phyloP scores from a whole-genome alignment of 2,888 invertebrate genomes.

The Agrotis ipsilon region DNA sequence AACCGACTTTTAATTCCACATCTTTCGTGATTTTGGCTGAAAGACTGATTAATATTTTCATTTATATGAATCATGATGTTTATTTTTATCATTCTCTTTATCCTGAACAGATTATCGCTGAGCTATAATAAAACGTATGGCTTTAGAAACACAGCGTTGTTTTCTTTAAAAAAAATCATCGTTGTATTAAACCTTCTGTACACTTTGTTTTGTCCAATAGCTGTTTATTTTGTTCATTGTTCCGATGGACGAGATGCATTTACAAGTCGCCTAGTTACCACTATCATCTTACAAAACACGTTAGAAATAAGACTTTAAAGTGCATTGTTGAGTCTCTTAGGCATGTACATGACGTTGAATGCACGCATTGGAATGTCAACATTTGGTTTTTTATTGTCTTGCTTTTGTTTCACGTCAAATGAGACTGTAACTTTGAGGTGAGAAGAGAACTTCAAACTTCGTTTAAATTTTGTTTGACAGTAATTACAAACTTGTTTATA shows the following conservation, averaged over 20 bases:
- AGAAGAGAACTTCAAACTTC: conserved; percentile 3
- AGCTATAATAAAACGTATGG: too few species aligned
- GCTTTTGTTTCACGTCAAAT: neutral
- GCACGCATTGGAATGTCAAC: conserved; percentile 35
- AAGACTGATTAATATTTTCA: too few species aligned
- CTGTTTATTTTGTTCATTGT: conserved; percentile 64
- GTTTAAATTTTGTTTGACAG: neutral
- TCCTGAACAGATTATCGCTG: too few species aligned
- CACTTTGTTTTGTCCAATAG: conserved; percentile 30
- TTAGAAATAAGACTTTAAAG: conserved; percentile 61
- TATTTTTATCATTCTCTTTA: too few species aligned
- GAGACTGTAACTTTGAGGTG: conserved; percentile 2
- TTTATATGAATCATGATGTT: too few species aligned
- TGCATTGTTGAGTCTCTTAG: conserved; percentile 52
- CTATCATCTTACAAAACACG: conserved; percentile 48
- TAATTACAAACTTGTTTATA: conserved; percentile 15
- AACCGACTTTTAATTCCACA: too few species aligned
- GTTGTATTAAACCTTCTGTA: conserved; percentile 36
- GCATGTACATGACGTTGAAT: conserved; percentile 22
- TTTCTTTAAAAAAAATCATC: neutral
- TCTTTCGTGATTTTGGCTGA: too few species aligned
- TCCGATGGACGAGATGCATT: conserved; percentile 60
- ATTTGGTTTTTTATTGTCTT: conserved; percentile 32
- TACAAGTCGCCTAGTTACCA: conserved; percentile 58
- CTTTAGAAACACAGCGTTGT: too few species aligned